phyloP scores from a whole-genome alignment of 2,113 vertebrate species.

The Tor tambroides region DNA sequence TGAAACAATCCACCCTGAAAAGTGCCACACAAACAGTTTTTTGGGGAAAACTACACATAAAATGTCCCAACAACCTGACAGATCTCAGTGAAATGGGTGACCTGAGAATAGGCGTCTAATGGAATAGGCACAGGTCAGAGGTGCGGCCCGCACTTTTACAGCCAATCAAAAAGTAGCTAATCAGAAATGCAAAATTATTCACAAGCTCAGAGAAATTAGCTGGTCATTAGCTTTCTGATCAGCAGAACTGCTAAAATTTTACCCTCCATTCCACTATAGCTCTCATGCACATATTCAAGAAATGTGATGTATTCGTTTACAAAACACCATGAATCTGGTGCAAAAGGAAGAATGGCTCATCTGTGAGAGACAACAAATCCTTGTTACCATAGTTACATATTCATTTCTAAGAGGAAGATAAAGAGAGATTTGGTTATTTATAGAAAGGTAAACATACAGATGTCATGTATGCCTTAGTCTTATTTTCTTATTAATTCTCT shows the following conservation, averaged over 20 bases:
- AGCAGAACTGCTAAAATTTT: not conserved
- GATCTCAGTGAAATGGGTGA: not conserved
- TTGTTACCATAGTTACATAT: not conserved
- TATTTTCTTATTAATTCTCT: not conserved
- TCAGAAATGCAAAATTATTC: not conserved
- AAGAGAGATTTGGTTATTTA: not conserved
- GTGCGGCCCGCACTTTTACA: not conserved
- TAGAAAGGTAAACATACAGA: not conserved
- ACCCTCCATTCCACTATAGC: not conserved
- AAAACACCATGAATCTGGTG: not conserved
- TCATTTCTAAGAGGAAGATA: not conserved
- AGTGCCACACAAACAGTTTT: not conserved
- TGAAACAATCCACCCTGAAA: not conserved
- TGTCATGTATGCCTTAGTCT: not conserved
- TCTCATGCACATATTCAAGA: not conserved
- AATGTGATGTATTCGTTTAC: not conserved
- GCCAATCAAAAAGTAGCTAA: not conserved
- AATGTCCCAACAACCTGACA: not conserved
- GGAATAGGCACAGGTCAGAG: no score
- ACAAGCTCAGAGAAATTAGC: not conserved
- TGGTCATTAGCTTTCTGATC: not conserved
- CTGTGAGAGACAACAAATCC: not conserved
- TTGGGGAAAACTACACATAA: not conserved
- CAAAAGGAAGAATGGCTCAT: not conserved
- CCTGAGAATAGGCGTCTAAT: not conserved